Conservation (phyloP, 2,797 vertebrate species). For the Danio kyathit region DNA sequence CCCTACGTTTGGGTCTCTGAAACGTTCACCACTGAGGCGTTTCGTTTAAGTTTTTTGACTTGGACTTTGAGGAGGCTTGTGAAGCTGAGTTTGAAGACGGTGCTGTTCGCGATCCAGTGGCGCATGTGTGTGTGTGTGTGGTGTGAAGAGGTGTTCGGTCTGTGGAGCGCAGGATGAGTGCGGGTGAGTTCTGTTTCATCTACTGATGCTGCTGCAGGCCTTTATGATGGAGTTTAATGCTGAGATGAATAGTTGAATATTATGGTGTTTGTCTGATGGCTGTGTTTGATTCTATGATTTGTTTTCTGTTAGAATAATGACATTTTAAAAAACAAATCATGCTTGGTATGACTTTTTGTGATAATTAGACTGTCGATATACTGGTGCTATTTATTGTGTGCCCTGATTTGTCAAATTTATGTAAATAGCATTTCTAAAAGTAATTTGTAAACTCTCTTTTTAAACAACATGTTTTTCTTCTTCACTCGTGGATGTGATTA, state of each 20-base stretch:
- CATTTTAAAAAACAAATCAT: too few species aligned
- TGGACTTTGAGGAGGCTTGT: conserved; percentile 29
- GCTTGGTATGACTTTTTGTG: background rate
- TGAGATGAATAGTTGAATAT: conserved; percentile 2
- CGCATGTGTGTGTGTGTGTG: background rate
- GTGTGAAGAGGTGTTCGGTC: conserved; percentile 18
- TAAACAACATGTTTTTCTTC: background rate
- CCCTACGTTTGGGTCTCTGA: conserved; percentile 13
- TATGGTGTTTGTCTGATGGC: background rate
- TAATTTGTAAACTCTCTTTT: background rate
- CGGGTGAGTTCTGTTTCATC: conserved; percentile 45
- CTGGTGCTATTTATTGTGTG: background rate
- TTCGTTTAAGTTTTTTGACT: conserved; percentile 5
- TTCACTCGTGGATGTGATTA: background rate
- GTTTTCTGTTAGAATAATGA: background rate
- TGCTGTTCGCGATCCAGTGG: conserved; percentile 3
- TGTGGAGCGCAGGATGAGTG: conserved; percentile 30
- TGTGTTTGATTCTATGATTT: background rate
- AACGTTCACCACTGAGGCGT: conserved; percentile 2
- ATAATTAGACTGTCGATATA: background rate
- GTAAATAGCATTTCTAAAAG: background rate
- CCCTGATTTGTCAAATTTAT: background rate
- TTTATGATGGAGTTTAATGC: background rate
- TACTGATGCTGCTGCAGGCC: conserved; percentile 9
- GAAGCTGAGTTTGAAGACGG: conserved; percentile 29